Evolutionary conservation across 2,888 invertebrate species (phyloP), one percentile per base, ranked within the genome.

Genomic region (Idaea dimidiata): DNA sequence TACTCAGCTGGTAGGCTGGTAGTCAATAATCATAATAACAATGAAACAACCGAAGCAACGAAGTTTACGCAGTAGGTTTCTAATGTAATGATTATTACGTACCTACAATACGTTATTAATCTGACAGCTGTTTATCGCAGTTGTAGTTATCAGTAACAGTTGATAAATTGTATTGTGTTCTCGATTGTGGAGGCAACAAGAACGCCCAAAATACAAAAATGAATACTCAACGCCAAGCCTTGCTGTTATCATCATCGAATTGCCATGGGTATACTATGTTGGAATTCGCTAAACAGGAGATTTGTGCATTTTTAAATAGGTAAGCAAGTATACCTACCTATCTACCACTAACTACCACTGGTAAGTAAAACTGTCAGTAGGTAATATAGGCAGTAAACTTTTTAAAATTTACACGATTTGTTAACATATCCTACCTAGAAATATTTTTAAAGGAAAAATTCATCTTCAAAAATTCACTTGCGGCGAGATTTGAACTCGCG

Each of bases 171-270:
- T 43, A 43, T 43, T 43, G 43, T 43, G 43, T 43, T 43, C 10
- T 43, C 43, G 43, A 43, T 10, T 43, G 43, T 43, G 43, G 43
- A 10, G 43, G 14, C 10, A 43, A 43, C 43, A 43, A 33, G 16
- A 63, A 58, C 16, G 16, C 53, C 57, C 17, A 7, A n/a, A 58
- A 10, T 53, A 53, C 17, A n/a, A 61, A 54, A 63, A 70, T 68
- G 69, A 59, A 24, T 60, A 70, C 80, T n/a, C 66, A 66, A 68
- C 84, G 94, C 67, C 93, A 94, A 81, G 84, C 95, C 53, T 82
- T 96, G 59, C 82, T 96, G 63, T 83, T 96, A 17, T 96, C 96
- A 4, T 95, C 95, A 16, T 96, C 96, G 0, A 94, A 93, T 72
- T 93, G 96, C 57, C 93, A 95, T 83, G 96, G 96, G 17, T 93